Conservation (phyloP, 2,888 invertebrate genomes). For the Drosophila quinaria region DNA sequence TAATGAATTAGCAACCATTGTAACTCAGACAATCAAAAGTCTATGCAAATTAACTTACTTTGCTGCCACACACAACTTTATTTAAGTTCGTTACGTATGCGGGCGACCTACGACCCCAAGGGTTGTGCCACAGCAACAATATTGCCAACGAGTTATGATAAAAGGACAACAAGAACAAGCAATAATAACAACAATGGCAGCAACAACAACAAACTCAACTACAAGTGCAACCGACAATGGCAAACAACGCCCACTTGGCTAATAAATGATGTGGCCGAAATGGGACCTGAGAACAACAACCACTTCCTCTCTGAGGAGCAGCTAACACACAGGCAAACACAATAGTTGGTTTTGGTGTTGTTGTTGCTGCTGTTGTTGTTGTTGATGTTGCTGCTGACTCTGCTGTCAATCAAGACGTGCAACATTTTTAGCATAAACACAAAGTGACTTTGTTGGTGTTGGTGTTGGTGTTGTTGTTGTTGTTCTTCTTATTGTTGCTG, state of each 20-base stretch:
- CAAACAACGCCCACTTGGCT: slow-evolving; percentile 52
- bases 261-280: slow-evolving; percentile 69
- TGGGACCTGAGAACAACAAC: slow-evolving; percentile 40
- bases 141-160: slow-evolving; percentile 53
- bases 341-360: slow-evolving; percentile 19
- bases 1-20: slow-evolving; percentile 65
- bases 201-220: slow-evolving; percentile 16
- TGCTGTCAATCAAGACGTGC: slow-evolving; percentile 74
- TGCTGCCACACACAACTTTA: slow-evolving; percentile 60
- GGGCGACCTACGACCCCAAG: slow-evolving; percentile 43
- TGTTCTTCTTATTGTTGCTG: no score
- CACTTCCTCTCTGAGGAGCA: slow-evolving; percentile 21
- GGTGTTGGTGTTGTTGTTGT: slow-evolving; percentile 46
- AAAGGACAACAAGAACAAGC: slow-evolving; percentile 31
- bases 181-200: slow-evolving; percentile 12
- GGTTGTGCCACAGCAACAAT: slow-evolving; percentile 25
- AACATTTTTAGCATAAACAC: slow-evolving; percentile 65
- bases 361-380: slow-evolving; percentile 29
- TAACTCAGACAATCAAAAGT: slow-evolving; percentile 48
- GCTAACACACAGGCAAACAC: slow-evolving; percentile 21
- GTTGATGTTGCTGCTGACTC: slow-evolving; percentile 37
- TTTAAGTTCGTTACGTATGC: slow-evolving; percentile 77
- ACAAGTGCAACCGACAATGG: slow-evolving; percentile 45
- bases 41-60: slow-evolving; percentile 73
- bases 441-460: slow-evolving; percentile 46